Base-by-base conservation (phyloP, 2,797 vertebrate species). In the Protonibea diacanthus region DNA sequence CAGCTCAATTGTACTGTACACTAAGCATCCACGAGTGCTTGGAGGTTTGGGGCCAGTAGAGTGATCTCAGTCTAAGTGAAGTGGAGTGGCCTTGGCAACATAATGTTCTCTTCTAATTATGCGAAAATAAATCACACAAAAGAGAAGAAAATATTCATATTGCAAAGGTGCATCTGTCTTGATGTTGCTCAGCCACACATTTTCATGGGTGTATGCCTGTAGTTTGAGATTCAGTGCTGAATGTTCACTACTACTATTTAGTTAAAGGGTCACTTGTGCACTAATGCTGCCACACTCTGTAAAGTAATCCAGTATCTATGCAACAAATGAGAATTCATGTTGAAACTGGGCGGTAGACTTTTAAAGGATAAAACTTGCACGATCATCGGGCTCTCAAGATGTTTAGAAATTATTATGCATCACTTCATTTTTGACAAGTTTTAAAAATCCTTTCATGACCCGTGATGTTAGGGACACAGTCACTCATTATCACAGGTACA, bases 1-100 rank as follows among this genome's bases (percentile, higher is more conserved):
- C 86, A 84, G 82, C 88, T 93, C 88, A 82, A 78, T 82, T 87
- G 79, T 63, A 61, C 69, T 81, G 69, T 74, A 79, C 62, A n/a
- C 87, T 27, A 65, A 82, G 74, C 65, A 47, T 62, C 81, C 62
- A 71, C 3, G 61, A 84, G 71, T 59, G 76, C 80, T 71, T 10
- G 20, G 78, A 67, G 70, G 62, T 83, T 76, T 76, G 51, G 71
- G 76, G 51, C 67, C 66, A 78, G 57, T 42, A 17, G 60, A 67
- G 88, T 29, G 42, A 84, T 66, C 53, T 74, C 42, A 40, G 11
- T 83, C 57, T 61, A 53, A 81, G 33, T 76, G 45, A 69, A 38
- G 71, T 23, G 76, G 29, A 84, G 20, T 57, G 21, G 45, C 21
- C 79, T 42, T 85, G 68, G 74, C 69, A 29, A 47, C 7, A 10